phyloP scores from a whole-genome alignment of 1,140 invertebrate species.

The Mya arenaria region DNA sequence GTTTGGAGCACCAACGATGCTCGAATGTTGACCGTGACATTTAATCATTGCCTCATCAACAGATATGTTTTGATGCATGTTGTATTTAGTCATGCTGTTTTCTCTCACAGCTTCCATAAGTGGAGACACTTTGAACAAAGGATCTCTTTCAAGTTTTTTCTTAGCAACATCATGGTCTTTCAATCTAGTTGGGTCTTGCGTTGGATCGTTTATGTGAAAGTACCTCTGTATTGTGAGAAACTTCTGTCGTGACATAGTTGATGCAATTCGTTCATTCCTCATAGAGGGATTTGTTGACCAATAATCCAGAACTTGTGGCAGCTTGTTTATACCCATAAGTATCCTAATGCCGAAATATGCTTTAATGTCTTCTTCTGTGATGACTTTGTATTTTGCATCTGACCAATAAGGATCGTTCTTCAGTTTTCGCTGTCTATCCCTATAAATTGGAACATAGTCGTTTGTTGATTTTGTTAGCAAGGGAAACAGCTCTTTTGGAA shows the following conservation, averaged over 20 bases:
- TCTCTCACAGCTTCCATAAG: neutral
- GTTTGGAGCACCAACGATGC: slow-evolving; percentile 24
- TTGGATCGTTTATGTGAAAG: slow-evolving; percentile 12
- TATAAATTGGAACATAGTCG: neutral
- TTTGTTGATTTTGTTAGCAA: slow-evolving; percentile 9
- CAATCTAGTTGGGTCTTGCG: neutral
- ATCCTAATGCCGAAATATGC: neutral
- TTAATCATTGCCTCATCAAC: slow-evolving; percentile 27
- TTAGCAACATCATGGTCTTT: neutral
- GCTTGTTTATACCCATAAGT: neutral
- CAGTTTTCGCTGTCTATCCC: neutral
- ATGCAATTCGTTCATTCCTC: slow-evolving; percentile 17
- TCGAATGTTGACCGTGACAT: slow-evolving; percentile 20
- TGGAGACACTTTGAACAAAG: slow-evolving; percentile 8
- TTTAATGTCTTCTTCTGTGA: neutral
- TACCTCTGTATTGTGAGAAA: neutral
- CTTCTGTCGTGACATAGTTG: neutral
- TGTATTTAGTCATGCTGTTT: neutral
- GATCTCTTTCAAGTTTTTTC: neutral
- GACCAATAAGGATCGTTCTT: neutral
- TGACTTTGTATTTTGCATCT: neutral
- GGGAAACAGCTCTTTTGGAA: neutral
- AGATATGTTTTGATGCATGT: neutral
- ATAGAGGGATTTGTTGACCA: neutral
- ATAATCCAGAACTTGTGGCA: neutral